A percentile compares a stretch with the other conserved stretches of the same genome.
These are phyloP conservation scores for Stratiomys singularior DNA, from an alignment of 2,888 invertebrate genomes.

Conservation along the genomic window DNA sequence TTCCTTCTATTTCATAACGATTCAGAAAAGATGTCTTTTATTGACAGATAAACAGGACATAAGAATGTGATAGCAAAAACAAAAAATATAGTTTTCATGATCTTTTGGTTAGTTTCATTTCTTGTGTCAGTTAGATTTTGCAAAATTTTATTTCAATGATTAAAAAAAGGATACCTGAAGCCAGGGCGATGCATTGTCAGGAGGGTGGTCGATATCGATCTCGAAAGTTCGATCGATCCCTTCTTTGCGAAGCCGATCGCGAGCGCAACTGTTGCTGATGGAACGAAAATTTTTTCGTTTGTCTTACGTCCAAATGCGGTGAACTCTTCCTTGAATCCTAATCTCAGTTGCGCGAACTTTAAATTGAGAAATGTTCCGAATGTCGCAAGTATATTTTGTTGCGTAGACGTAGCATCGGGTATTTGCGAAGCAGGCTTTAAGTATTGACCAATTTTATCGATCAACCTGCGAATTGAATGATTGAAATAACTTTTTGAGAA, in stretches of 20 bases:
- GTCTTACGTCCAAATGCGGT: background rate
- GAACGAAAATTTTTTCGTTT: background rate
- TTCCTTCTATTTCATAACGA: too few species aligned
- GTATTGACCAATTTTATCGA: background rate
- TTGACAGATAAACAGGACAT: too few species aligned
- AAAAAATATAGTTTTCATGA: too few species aligned
- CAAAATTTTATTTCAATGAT: background rate
- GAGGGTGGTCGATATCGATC: background rate
- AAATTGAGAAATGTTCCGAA: background rate
- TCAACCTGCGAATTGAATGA: background rate
- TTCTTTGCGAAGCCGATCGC: background rate
- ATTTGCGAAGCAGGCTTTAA: conserved; percentile 1
- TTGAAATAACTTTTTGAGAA: background rate
- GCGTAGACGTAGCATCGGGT: background rate
- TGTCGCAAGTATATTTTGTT: background rate
- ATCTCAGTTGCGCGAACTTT: background rate
- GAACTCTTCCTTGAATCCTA: background rate
- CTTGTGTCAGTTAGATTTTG: too few species aligned
- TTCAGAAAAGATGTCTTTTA: too few species aligned
- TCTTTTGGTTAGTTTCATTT: too few species aligned
- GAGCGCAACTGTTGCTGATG: background rate
- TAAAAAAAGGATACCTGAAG: background rate
- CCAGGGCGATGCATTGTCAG: background rate
- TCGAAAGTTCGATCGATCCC: background rate
- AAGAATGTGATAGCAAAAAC: too few species aligned